These are phyloP conservation scores for Chirona hameri DNA, from an alignment of 2,888 invertebrate species.

Conservation along the genomic window DNA sequence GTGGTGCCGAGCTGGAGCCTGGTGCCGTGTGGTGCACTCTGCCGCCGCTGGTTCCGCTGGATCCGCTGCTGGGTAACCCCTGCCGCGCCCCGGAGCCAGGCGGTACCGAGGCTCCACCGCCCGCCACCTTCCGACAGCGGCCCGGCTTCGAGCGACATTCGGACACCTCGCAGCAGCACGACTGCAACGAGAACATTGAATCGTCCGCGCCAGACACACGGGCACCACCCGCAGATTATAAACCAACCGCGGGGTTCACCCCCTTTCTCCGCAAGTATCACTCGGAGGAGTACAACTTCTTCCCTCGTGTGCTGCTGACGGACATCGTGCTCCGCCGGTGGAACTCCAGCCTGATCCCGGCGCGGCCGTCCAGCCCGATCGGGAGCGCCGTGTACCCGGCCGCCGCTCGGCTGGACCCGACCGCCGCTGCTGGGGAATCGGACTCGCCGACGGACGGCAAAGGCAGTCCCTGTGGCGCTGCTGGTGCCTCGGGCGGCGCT, in stretches of 20 bases:
- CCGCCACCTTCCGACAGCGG: background rate
- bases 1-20: background rate
- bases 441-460: background rate
- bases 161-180: background rate
- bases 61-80: background rate
- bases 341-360: background rate
- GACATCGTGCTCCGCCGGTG: background rate
- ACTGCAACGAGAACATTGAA: slow-evolving; percentile 25
- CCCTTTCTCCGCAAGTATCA: background rate
- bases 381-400: background rate
- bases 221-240: background rate
- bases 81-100: too few relatives aligned
- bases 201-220: background rate
- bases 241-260: background rate
- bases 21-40: background rate
- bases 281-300: background rate
- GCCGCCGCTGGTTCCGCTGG: background rate
- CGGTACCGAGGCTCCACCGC: background rate
- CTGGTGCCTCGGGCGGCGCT: background rate
- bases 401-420: too few relatives aligned
- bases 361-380: background rate
- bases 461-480: background rate
- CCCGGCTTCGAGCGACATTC: background rate
- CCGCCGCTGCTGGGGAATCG: background rate
- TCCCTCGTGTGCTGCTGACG: background rate